These are phyloP conservation scores for Poecilia picta DNA, from an alignment of 2,797 vertebrate genomes.

Conservation along the genomic window DNA sequence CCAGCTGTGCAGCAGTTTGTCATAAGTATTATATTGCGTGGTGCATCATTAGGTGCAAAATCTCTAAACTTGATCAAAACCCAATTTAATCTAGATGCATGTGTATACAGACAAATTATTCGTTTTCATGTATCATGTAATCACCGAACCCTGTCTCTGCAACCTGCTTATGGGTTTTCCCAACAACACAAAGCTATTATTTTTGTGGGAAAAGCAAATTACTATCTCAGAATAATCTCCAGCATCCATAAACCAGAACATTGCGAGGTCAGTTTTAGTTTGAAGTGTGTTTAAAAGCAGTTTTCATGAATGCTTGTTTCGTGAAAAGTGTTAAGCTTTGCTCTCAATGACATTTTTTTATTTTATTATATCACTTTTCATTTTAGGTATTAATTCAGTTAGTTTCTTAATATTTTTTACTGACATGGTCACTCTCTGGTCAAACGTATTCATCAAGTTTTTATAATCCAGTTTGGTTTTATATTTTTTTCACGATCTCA, in stretches of 20 bases:
- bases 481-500: background rate
- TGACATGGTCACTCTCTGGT: background rate
- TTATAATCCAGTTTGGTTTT: background rate
- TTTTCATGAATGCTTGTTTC: background rate
- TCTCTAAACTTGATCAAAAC: background rate
- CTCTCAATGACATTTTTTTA: background rate
- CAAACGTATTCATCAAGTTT: background rate
- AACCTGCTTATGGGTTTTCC: background rate
- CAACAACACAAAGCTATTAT: background rate
- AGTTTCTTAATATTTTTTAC: background rate
- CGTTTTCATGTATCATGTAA: background rate
- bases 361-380: background rate
- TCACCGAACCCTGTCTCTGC: background rate
- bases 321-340: background rate
- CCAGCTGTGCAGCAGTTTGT: conserved; percentile 31
- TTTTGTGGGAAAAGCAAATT: background rate
- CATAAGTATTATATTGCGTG: conserved; percentile 8
- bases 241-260: background rate
- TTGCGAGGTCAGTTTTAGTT: background rate
- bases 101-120: background rate
- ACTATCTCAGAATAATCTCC: background rate
- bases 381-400: background rate
- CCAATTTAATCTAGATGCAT: background rate
- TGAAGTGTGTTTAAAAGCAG: background rate
- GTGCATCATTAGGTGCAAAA: background rate